A percentile compares a stretch with the other conserved stretches of the same genome.
Evolutionary conservation across 2,797 vertebrate genomes (phyloP).

Genomic region (Podarcis siculus): DNA sequence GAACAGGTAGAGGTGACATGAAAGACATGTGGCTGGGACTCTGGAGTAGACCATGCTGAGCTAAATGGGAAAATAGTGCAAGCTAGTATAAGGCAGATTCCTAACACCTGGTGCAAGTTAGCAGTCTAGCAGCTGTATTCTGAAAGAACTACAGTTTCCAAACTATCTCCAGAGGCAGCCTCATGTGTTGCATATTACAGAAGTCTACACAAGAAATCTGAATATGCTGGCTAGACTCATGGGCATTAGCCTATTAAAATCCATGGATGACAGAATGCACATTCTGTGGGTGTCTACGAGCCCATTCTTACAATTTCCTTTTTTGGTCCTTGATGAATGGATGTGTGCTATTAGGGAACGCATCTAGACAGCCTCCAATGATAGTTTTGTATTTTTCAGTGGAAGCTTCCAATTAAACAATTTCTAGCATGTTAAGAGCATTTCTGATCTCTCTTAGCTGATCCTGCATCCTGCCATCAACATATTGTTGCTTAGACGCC

Average conservation of each 20-base stretch:
- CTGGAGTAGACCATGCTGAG: background rate
- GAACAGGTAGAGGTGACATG: background rate
- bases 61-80: background rate
- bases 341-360: conserved; percentile 17
- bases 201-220: background rate
- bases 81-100: background rate
- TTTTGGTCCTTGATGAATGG: background rate
- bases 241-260: background rate
- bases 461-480: conserved; percentile 29
- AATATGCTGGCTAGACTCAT: background rate
- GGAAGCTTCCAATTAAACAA: conserved; percentile 40
- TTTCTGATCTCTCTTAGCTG: conserved; percentile 24
- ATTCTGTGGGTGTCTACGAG: background rate
- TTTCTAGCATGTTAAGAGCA: conserved; percentile 22
- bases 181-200: background rate
- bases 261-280: background rate
- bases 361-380: background rate
- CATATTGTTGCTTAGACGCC: conserved; percentile 57
- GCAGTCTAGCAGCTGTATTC: background rate
- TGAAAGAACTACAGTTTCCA: background rate
- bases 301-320: background rate
- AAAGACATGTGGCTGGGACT: background rate
- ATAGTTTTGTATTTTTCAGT: conserved; percentile 8
- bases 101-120: background rate
- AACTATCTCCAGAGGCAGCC: background rate